Evolutionary conservation across 2,797 vertebrate species (phyloP).

Genomic region (Halcyon smyrnensis): DNA sequence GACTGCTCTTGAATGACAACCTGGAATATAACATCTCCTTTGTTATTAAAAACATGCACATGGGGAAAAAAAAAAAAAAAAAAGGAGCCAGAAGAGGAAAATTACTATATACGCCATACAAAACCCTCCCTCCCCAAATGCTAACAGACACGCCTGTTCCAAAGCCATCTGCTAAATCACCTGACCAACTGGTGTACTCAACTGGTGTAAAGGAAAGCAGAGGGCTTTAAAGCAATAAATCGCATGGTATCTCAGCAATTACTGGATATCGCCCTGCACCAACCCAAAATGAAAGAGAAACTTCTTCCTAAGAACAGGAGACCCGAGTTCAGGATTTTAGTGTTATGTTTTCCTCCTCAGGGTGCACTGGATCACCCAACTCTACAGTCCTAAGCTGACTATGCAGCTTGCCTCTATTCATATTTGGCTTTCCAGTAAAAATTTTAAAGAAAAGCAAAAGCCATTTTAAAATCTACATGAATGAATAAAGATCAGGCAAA

Average conservation of each 20-base stretch:
- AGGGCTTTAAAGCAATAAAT: background rate
- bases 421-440: background rate
- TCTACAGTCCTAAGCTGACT: background rate
- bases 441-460: background rate
- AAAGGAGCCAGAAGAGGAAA: background rate
- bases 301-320: background rate
- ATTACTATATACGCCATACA: background rate
- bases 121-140: background rate
- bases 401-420: background rate
- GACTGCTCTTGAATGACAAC: background rate
- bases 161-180: background rate
- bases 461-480: background rate
- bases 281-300: background rate
- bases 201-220: background rate
- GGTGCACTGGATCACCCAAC: background rate
- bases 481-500: slow-evolving; percentile 42
- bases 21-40: background rate
- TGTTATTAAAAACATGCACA: background rate
- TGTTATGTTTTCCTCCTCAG: background rate
- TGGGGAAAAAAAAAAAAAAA: background rate
- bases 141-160: background rate
- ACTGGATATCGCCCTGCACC: accelerated
- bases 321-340: background rate
- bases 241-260: background rate
- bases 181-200: background rate